phyloP scores from a whole-genome alignment of 2,888 invertebrate genomes.

The Mythimna pallens region DNA sequence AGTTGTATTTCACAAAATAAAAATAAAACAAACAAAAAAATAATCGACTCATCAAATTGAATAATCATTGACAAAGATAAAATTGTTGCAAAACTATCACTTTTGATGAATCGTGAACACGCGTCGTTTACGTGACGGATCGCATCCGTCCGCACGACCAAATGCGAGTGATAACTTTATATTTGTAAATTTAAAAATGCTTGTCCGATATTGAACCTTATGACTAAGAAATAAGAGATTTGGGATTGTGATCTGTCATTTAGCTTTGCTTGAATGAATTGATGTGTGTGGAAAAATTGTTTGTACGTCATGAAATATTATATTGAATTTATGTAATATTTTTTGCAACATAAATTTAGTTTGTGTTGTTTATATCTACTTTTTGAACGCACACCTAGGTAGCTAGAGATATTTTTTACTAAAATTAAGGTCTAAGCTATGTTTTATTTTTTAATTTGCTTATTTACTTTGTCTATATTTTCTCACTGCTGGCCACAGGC shows the following conservation, averaged over 20 bases:
- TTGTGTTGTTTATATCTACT: too few species aligned
- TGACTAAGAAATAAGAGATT: conserved; percentile 17
- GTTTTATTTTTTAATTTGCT: too few species aligned
- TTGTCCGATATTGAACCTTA: conserved; percentile 24
- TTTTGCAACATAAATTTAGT: conserved; percentile 21
- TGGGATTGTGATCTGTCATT: conserved; percentile 50
- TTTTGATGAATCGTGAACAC: conserved; percentile 84
- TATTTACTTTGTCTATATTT: too few species aligned
- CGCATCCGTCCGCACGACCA: conserved; percentile 77
- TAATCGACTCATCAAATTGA: conserved; percentile 60
- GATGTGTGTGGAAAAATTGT: conserved; percentile 59
- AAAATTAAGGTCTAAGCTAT: too few species aligned
- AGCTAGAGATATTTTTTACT: too few species aligned
- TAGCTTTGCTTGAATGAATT: conserved; percentile 54
- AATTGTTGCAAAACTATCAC: conserved; percentile 60
- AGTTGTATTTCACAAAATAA: background rate
- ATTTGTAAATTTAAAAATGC: conserved; percentile 53
- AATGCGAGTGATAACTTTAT: conserved; percentile 72
- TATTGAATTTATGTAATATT: conserved; percentile 29
- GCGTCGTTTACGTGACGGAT: conserved; percentile 75
- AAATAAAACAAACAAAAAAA: conserved; percentile 10
- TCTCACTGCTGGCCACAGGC: too few species aligned
- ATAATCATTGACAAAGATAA: conserved; percentile 58
- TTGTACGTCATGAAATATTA: conserved; percentile 34
- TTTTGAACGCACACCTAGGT: too few species aligned